A percentile compares a stretch with the other conserved stretches of the same genome.
Conservation (phyloP, 2,888 invertebrate species). For the Chirona hameri region DNA sequence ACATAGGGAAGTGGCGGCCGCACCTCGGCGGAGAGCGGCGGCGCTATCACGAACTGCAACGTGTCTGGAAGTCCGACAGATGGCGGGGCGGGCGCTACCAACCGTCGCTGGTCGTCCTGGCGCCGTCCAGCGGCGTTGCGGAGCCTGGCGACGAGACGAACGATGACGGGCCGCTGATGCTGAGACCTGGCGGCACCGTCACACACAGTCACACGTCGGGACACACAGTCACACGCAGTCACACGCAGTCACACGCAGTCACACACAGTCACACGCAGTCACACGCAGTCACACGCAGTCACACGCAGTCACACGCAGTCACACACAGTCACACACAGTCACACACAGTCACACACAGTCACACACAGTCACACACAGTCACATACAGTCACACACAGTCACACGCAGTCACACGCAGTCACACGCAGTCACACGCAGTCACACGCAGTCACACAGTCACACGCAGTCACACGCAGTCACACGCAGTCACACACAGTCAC, state of each 20-base stretch:
- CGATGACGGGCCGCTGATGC: conserved; percentile 24
- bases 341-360: too few species aligned
- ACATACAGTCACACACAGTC: too few species aligned
- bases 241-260: too few species aligned
- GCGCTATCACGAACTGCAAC: background rate
- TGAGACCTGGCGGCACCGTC: background rate
- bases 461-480: too few species aligned
- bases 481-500: too few species aligned
- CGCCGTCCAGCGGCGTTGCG: background rate
- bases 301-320: conserved; percentile 24
- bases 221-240: too few species aligned
- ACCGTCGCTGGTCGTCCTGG: background rate
- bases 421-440: too few species aligned
- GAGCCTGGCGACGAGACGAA: conserved; percentile 32
- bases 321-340: too few species aligned
- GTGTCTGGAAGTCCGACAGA: background rate
- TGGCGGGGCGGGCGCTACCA: background rate
- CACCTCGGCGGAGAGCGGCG: background rate
- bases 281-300: background rate
- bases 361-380: too few species aligned
- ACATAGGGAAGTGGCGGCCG: background rate
- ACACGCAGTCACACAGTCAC: too few species aligned
- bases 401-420: too few species aligned
- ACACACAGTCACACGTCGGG: background rate
- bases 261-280: too few species aligned